Evolutionary conservation across 2,888 invertebrate genomes (phyloP), one percentile per base, ranked within the genome.

Genomic region (Ctena decussata): DNA sequence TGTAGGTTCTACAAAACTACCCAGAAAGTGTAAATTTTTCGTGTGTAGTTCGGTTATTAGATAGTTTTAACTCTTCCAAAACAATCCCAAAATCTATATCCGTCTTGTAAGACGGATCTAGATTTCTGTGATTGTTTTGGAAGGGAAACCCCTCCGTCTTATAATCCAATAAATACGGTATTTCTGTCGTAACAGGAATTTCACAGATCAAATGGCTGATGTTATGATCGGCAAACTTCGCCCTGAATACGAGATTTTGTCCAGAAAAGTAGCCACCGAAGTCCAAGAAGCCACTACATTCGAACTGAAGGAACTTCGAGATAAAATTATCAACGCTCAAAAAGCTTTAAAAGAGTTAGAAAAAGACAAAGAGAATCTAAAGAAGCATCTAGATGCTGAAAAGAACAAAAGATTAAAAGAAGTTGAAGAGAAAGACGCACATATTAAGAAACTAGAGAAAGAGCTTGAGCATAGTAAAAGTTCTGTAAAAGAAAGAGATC

Each of bases 401-500:
- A 79, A 74, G 46, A 49, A 60, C 3, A 84, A 82, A 49, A 71
- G 82, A 35, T 44, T 77, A 8, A 82, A 76, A 32, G 84, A 81
- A 46, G 30, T 18, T 30, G 77, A 82, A 74, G 84, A 86, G 70
- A 84, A 84, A 74, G 71, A 81, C 15, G 84, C 77, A 71, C 75
- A 69, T n/a, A 86, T 86, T 57, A 71, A 81, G n/a, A 77, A 65
- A 41, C 60, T 86, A 21, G 78, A 81, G 24, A 77, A 72, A 57
- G 84, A 84, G 39, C 73, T 73, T 11, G 76, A 84, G 24, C 74
- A 84, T 39, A 60, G 75, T 21, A 70, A 86, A 41, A 37, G 18
- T 12, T 30, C 71, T 27, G n/a, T 80, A n/a, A 81, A 81, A 46
- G 82, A 86, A 70, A 82, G 79, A 53, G 84, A 86, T 24, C 81